Evolutionary conservation across 2,888 invertebrate species (phyloP).

Genomic region (Gymnoscelis rufifasciata): DNA sequence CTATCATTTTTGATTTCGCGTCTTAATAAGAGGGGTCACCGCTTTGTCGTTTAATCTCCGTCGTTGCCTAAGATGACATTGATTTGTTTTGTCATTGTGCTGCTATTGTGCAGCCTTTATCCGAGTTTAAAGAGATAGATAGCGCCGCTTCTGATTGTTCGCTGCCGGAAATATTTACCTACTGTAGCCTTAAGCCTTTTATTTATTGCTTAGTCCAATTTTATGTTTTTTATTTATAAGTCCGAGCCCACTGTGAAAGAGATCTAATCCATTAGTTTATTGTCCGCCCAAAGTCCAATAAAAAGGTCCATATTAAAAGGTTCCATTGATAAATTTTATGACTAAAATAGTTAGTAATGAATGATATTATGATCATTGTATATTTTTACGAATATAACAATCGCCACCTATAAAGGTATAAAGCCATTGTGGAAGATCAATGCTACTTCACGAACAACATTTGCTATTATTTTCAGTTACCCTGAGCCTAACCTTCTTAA

Average conservation of each 20-base stretch:
- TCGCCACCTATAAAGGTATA: no score
- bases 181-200: conserved; percentile 17
- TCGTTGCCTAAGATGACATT: conserved; percentile 43
- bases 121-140: conserved; percentile 28
- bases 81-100: conserved; percentile 45
- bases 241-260: background rate
- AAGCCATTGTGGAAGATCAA: no score
- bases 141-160: conserved; percentile 25
- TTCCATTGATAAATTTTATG: no score
- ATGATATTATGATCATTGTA: no score
- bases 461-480: no score
- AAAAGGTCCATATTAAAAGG: no score
- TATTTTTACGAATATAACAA: no score
- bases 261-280: conserved; percentile 1
- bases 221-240: conserved; percentile 5
- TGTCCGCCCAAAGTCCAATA: background rate
- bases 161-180: conserved; percentile 24
- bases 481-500: no score
- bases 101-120: conserved; percentile 35
- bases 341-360: background rate
- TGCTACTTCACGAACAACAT: no score
- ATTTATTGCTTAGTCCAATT: conserved; percentile 19
- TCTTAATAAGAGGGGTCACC: conserved; percentile 59
- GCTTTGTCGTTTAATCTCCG: conserved; percentile 49
- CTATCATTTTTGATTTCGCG: conserved; percentile 63